Percentiles rank a stretch among this genome's conserved stretches.
Evolutionary conservation across 2,888 invertebrate genomes (phyloP).

Genomic region (Drosophila formosana): DNA sequence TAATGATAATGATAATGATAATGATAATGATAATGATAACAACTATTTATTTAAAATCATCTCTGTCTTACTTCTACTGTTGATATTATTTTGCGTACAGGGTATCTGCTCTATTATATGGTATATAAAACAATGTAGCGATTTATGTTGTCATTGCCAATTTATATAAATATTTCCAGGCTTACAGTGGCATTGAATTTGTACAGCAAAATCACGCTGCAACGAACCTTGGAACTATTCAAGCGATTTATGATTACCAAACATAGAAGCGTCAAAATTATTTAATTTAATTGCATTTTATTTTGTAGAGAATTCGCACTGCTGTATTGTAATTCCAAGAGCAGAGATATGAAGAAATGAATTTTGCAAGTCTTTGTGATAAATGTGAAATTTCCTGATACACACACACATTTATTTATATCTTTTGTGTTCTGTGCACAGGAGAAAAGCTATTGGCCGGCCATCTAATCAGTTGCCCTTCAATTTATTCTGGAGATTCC

Average conservation of each 20-base stretch:
- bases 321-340: not conserved
- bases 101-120: not conserved
- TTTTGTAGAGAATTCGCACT: not conserved
- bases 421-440: not conserved
- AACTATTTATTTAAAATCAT: too few relatives aligned
- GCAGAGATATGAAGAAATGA: not conserved
- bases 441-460: constrained; percentile 13
- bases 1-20: too few relatives aligned
- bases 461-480: constrained; percentile 27
- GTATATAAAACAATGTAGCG: not conserved
- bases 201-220: not conserved
- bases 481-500: constrained; percentile 3
- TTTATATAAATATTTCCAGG: constrained; percentile 7
- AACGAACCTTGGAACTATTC: not conserved
- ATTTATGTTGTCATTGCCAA: constrained; percentile 1
- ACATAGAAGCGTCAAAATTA: not conserved
- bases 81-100: not conserved
- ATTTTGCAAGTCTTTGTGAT: not conserved
- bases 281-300: not conserved
- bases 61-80: too few relatives aligned
- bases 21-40: too few relatives aligned
- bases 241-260: not conserved
- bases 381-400: not conserved
- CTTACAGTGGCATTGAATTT: not conserved
- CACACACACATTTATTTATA: not conserved